Percentiles rank a stretch among this genome's conserved stretches.
phyloP scores from a whole-genome alignment of 2,888 invertebrate species.

The Ptilodon capucinus region DNA sequence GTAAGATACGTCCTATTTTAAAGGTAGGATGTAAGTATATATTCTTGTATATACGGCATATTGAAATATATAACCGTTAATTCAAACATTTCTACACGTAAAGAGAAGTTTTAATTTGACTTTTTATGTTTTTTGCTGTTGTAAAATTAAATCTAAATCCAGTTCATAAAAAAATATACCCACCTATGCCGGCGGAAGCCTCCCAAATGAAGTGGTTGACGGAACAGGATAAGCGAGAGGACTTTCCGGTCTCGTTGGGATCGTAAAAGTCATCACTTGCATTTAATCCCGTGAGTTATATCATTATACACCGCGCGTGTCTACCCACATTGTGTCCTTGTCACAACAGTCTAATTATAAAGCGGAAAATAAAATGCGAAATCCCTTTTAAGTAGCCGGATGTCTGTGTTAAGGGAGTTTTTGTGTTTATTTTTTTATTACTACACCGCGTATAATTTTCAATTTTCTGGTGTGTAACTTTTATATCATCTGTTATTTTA shows the following conservation, averaged over 20 bases:
- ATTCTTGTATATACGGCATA: too few species aligned
- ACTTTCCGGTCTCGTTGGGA: slow-evolving; percentile 61
- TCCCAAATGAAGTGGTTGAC: slow-evolving; percentile 56
- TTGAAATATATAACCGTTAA: too few species aligned
- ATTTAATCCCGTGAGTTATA: slow-evolving; percentile 64
- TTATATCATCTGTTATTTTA: too few species aligned
- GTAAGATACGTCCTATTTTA: neutral
- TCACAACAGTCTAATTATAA: slow-evolving; percentile 34
- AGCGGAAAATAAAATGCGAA: slow-evolving; percentile 29
- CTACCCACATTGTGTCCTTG: slow-evolving; percentile 8
- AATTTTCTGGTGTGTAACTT: too few species aligned
- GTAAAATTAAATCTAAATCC: slow-evolving; percentile 40
- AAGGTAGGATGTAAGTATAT: too few species aligned
- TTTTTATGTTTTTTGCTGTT: too few species aligned
- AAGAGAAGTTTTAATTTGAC: too few species aligned
- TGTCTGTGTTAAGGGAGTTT: neutral
- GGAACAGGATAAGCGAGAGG: slow-evolving; percentile 63
- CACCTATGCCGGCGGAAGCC: slow-evolving; percentile 43
- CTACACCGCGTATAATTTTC: neutral
- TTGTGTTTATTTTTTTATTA: neutral
- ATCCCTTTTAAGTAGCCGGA: slow-evolving; percentile 13
- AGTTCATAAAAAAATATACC: slow-evolving; percentile 47
- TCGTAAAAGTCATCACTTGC: slow-evolving; percentile 73
- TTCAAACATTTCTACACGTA: too few species aligned
- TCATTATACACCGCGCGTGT: slow-evolving; percentile 7